Evolutionary conservation across 2,888 invertebrate species (phyloP), one percentile per base, ranked within the genome.

Genomic region (Campoplex nolae): DNA sequence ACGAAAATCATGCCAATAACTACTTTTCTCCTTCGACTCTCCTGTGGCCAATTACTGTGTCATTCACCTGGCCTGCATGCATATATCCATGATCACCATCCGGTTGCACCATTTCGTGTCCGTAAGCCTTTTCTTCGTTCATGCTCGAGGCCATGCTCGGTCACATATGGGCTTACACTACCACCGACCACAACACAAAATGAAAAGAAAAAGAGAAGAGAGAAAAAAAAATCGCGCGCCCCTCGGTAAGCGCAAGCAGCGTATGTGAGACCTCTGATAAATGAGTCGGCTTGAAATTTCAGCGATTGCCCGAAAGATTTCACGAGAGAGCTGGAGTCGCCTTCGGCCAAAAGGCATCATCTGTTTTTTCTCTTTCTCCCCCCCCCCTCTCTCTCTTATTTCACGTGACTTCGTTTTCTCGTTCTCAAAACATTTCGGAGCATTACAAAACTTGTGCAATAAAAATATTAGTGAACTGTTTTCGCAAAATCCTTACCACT

Each of bases 201-300:
- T 16, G 16, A 11, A 28, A 18, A 8, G 70, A 48, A 23, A 48
- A 45, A n/a, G 23, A 67, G 23, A 9, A 42, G 68, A 48, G 70
- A 70, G 54, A 38, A n/a, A 35, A 45, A 56, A 83, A 80, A 82
- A 76, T 76, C 73, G 81, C 58, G 77, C 58, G 73, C 68, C 58
- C 75, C 74, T 67, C 42, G 70, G 86, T 79, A 84, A 80, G 86
- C 87, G 88, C 56, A 71, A 45, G 32, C 79, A 70, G 45, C 42
- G 7, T 56, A 32, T 70, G 88, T 82, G 80, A 86, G 83, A 85
- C 84, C 81, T 51, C 90, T 92, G 91, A 92, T 90, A 91, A 92
- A 92, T 92, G 89, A 89, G 84, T 84, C 85, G 83, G 89, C 89
- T 89, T 91, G 90, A 92, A 92, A 92, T 92, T 91, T 92, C 91